Conservation (phyloP, 2,888 invertebrate species). For the Cataglyphis albicans region DNA sequence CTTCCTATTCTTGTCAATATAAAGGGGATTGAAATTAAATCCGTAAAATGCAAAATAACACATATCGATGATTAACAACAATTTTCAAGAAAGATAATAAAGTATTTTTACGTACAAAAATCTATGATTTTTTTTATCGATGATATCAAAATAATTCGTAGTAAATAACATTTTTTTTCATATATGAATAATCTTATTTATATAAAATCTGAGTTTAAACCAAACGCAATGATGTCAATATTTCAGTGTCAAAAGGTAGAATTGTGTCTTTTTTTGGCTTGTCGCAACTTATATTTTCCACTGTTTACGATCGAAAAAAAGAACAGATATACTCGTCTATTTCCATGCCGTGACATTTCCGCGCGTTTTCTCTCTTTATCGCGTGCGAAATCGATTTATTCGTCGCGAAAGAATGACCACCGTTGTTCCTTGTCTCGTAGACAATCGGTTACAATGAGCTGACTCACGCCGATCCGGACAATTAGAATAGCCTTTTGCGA, state of each 20-base stretch:
- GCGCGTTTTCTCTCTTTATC: slow-evolving; percentile 32
- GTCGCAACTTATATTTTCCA: slow-evolving; percentile 23
- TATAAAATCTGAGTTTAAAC: neutral
- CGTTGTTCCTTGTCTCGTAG: slow-evolving; percentile 15
- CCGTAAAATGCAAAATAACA: neutral
- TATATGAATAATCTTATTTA: neutral
- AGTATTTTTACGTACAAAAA: neutral
- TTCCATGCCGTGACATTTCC: slow-evolving; percentile 28
- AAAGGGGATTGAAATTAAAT: neutral
- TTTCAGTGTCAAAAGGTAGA: neutral
- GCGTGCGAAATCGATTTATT: slow-evolving; percentile 38
- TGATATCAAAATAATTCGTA: neutral
- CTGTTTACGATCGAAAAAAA: slow-evolving; percentile 16
- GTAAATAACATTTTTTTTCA: neutral
- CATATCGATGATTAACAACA: neutral
- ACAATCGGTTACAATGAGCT: slow-evolving; percentile 63
- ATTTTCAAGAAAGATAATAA: neutral
- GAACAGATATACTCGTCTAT: slow-evolving; percentile 14
- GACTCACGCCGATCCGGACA: slow-evolving; percentile 67
- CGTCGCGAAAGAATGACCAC: slow-evolving; percentile 31
- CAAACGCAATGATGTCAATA: neutral
- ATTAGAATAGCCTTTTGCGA: slow-evolving; percentile 64
- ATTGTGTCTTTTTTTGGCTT: slow-evolving; percentile 14
- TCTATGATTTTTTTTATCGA: neutral
- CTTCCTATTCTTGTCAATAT: neutral